Base-by-base conservation (phyloP, 2,797 vertebrate genomes). In the Sebastolobus altivelis region DNA sequence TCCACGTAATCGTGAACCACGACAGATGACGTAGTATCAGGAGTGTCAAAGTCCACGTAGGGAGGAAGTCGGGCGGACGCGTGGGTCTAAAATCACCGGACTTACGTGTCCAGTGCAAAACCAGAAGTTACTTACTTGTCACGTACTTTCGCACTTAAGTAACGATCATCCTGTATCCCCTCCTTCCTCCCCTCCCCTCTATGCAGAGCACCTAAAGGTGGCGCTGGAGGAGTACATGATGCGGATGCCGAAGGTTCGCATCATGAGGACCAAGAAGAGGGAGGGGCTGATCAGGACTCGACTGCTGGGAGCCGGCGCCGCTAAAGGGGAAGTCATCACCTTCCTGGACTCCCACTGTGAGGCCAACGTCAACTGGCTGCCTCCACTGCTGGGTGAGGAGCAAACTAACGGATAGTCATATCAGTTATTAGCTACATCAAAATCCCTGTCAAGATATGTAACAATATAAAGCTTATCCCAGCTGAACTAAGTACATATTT, bases 341-440 rank as follows among this genome's bases (percentile, higher is more conserved):
- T 99, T 99, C 94, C 94, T 99, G 85, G 98, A 99, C 84, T 99
- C 98, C 0, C 98, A 99, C 85, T 99, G 98, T 1, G 98, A 99
- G 87, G 96, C 98, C 89, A 99, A 99, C 0, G 94, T 99, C 85
- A 99, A 99, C 95, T 99, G 98, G 98, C 96, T 99, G 52, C 98
- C 98, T 0, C 98, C 98, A 0, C 92, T 99, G 70, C 86, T 99
- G 2, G 98, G 98, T 99, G 88, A 96, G 90, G 2, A 49, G 31
- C 62, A 55, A 16, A 52, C 22, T 20, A 22, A 56, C 43, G 29
- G 10, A 38, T 14, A 63, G 40, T 29, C 22, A 20, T 65, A 27
- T 16, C 14, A 18, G 11, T 65, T 4, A 10, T 43, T 10, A 20
- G 11, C 8, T 20, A 31, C 25, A 20, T 31, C 3, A 18, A 43